phyloP scores from a whole-genome alignment of 2,888 invertebrate genomes.

The Anarsia innoxiella region DNA sequence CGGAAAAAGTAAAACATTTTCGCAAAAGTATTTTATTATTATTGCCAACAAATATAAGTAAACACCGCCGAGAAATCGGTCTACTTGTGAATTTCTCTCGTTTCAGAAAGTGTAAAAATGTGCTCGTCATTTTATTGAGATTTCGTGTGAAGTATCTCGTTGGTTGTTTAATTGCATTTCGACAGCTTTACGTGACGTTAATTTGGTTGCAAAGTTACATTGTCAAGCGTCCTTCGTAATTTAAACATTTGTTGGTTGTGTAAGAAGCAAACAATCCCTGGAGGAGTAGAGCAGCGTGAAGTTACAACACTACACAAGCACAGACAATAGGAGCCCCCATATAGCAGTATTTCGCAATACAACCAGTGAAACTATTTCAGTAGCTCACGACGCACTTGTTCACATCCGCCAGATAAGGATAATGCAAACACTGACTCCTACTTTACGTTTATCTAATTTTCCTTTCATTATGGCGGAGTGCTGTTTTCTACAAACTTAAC shows the following conservation, averaged over 20 bases:
- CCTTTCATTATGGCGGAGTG: too few species aligned
- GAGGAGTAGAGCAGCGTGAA: slow-evolving; percentile 35
- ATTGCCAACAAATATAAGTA: background rate
- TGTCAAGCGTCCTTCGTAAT: background rate
- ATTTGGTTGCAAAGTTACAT: too few species aligned
- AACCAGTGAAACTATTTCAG: slow-evolving; percentile 30
- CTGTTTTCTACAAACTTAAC: too few species aligned
- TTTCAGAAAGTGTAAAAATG: slow-evolving; percentile 3
- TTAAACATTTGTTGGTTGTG: background rate
- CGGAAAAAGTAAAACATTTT: background rate
- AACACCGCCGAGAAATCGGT: slow-evolving; percentile 1
- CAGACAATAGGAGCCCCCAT: slow-evolving; percentile 10
- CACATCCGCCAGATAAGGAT: slow-evolving; percentile 5
- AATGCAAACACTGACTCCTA: too few species aligned
- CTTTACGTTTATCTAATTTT: too few species aligned
- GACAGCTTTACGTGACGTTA: too few species aligned
- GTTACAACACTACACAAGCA: slow-evolving; percentile 24
- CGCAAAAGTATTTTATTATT: slow-evolving; percentile 3
- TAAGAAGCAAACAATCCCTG: slow-evolving; percentile 17
- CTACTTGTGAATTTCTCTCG: background rate
- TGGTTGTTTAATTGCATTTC: too few species aligned
- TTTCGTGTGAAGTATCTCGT: too few species aligned
- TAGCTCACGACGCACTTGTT: slow-evolving; percentile 3
- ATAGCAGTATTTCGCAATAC: slow-evolving; percentile 13
- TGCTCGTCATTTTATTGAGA: too few species aligned